Percentiles rank a stretch among this genome's conserved stretches.
phyloP scores from a whole-genome alignment of 2,113 vertebrate species.

The Xenopus borealis region DNA sequence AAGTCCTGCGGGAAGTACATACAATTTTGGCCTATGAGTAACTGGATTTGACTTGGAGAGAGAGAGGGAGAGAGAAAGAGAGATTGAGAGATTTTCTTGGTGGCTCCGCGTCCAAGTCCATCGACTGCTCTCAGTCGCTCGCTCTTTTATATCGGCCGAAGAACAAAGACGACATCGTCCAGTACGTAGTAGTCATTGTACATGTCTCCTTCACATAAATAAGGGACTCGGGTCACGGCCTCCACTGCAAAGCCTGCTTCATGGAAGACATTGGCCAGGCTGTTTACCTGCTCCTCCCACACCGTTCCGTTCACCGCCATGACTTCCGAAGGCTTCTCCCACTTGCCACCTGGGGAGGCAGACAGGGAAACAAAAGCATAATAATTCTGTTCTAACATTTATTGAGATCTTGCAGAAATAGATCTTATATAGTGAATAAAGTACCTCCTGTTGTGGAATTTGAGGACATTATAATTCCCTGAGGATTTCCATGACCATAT shows the following conservation, averaged over 20 bases:
- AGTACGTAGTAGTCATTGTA: conserved; percentile 94
- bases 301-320: conserved; percentile 82
- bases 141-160: conserved; percentile 69
- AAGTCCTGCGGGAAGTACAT: conserved; percentile 59
- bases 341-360: conserved; percentile 83
- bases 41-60: conserved; percentile 36
- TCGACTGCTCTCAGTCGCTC: neutral
- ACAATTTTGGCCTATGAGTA: conserved; percentile 70
- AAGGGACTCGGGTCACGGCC: conserved; percentile 89
- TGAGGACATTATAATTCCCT: too few relatives aligned
- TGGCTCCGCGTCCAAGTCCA: conserved; percentile 41
- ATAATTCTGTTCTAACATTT: too few relatives aligned
- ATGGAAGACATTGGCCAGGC: conserved; percentile 79
- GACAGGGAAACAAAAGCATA: neutral
- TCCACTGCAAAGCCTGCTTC: conserved; percentile 85
- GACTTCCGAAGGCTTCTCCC: conserved; percentile 87
- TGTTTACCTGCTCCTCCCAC: conserved; percentile 95
- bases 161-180: conserved; percentile 92
- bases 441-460: too few relatives aligned
- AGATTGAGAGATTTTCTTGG: conserved; percentile 6
- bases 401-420: too few relatives aligned
- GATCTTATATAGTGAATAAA: too few relatives aligned
- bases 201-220: conserved; percentile 97
- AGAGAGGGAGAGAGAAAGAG: too few relatives aligned
- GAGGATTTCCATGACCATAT: too few relatives aligned